Percentiles rank a stretch among this genome's conserved stretches.
phyloP scores from a whole-genome alignment of 2,113 vertebrate genomes.

The Stomatorhinus ivindoensis region DNA sequence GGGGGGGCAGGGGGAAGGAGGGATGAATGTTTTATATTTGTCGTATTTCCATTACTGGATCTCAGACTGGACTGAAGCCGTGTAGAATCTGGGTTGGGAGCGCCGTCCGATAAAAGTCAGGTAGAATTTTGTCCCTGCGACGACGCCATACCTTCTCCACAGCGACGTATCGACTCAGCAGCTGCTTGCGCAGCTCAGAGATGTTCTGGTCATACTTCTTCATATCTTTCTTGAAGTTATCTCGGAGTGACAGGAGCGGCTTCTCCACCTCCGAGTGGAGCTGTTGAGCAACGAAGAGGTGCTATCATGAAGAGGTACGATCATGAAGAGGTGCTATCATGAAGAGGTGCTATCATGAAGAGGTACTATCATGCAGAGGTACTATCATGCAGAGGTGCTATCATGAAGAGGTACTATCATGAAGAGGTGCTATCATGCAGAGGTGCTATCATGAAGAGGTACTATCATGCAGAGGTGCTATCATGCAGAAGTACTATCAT shows the following conservation, averaged over 20 bases:
- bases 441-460: no score
- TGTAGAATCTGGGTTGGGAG: not conserved
- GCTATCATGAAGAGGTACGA: no score
- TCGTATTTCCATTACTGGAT: not conserved
- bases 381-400: no score
- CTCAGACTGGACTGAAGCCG: not conserved
- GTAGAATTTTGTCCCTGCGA: not conserved
- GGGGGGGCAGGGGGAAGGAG: not conserved
- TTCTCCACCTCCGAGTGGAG: conserved; percentile 93
- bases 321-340: no score
- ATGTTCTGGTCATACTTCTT: conserved; percentile 98
- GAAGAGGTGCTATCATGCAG: no score
- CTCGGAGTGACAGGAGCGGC: conserved; percentile 83
- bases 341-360: no score
- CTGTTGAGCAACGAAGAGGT: conserved; percentile 49
- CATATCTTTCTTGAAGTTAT: conserved; percentile 98
- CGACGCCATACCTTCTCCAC: conserved; percentile 81
- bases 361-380: no score
- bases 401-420: no score
- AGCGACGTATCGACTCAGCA: conserved; percentile 75
- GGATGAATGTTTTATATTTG: not conserved
- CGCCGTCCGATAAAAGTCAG: not conserved
- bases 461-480: no score
- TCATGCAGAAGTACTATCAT: no score
- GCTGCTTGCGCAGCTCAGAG: conserved; percentile 85